A percentile compares a stretch with the other conserved stretches of the same genome.
Evolutionary conservation across 2,797 vertebrate species (phyloP).

Genomic region (Leptodactylus fallax): DNA sequence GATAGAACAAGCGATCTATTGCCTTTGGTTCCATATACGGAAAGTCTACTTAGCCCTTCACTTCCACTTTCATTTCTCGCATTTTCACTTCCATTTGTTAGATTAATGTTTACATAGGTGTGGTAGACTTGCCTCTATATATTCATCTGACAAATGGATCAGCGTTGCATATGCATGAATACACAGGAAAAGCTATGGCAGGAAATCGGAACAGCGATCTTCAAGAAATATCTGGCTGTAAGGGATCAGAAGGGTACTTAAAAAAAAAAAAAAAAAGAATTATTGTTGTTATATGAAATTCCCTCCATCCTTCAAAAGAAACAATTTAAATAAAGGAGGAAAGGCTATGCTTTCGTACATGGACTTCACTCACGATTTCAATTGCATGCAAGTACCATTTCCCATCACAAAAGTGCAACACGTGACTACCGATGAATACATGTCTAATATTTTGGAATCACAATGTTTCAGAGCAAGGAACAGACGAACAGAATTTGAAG

Average conservation of each 20-base stretch:
- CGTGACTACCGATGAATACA: not conserved
- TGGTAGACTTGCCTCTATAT: not conserved
- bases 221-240: not conserved
- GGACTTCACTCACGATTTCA: not conserved
- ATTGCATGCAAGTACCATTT: not conserved
- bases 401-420: conserved; percentile 5
- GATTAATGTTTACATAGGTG: not conserved
- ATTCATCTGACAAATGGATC: not conserved
- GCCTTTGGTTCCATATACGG: not conserved
- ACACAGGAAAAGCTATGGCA: not conserved
- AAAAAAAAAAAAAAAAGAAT: not conserved
- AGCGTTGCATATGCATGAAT: not conserved
- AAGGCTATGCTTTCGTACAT: not conserved
- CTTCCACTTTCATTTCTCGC: not conserved
- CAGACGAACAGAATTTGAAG: not conserved
- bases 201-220: not conserved
- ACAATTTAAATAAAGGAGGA: not conserved
- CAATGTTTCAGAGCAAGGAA: not conserved
- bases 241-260: not conserved
- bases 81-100: not conserved
- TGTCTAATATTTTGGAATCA: not conserved
- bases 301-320: not conserved
- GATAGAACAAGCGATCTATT: no score
- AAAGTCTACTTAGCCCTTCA: not conserved
- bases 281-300: not conserved